Evolutionary conservation across 2,888 invertebrate species (phyloP), one percentile per base, ranked within the genome.

Genomic region (Ophion ellenae): DNA sequence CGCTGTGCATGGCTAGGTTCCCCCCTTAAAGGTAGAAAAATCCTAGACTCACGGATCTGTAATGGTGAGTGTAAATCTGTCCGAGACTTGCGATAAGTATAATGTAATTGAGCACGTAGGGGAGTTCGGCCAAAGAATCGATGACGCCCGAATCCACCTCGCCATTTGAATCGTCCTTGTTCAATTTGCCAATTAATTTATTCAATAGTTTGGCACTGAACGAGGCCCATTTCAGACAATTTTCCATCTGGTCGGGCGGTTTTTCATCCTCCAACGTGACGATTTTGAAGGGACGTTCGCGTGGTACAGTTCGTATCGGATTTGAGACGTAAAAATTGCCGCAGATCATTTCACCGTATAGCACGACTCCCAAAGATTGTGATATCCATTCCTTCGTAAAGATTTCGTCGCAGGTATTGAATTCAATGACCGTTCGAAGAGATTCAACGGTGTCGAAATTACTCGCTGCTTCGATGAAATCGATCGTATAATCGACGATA

Each of bases 41-140:
- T 7, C 20, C 20, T 6, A 14, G 28, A 91, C 93, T 94, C 90
- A 95, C 94, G 81, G 93, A 94, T 92, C 93, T 94, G 90, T 94
- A 95, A 89, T 95, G 92, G 61, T 91, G 89, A 14, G 91, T 88
- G 85, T 95, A 94, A 77, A 93, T 90, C 73, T 93, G 89, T 20
- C 93, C 92, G 9, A 94, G 80, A 61, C 93, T 90, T 57, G 94
- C 84, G 81, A 86, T 81, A 5, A 85, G 84, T 24, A 83, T 82
- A 14, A 87, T 88, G 32, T 81, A 83, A 53, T 85, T 87, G 2
- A 90, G 87, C 70, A 89, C 83, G n/a, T 78, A 79, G 10, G 83
- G 87, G 57, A 85, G 78, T 73, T 87, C 82, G 17, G 77, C 53
- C 28, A 83, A 63, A 66, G 71, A 84, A 81, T 85, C 83, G 20